Evolutionary conservation across 2,113 vertebrate species (phyloP).

Genomic region (Nestor notabilis): DNA sequence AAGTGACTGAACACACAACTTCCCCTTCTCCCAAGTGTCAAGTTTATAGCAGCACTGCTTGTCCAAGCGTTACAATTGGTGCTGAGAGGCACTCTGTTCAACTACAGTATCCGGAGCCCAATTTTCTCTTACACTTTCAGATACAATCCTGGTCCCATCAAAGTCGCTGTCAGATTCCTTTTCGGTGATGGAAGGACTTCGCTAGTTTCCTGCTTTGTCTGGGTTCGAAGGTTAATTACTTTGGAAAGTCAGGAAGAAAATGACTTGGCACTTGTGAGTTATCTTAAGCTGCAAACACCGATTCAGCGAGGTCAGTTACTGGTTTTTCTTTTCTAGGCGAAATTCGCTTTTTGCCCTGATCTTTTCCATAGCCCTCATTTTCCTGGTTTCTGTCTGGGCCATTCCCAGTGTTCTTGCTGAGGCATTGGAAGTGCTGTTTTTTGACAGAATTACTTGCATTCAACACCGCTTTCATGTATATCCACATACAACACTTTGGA

Average conservation of each 20-base stretch:
- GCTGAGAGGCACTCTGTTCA: background rate
- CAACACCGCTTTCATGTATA: background rate
- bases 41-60: background rate
- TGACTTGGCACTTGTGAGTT: background rate
- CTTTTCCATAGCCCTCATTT: background rate
- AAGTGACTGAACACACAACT: background rate
- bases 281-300: background rate
- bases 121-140: background rate
- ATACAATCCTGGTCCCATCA: background rate
- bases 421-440: background rate
- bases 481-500: rapidly evolving
- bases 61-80: background rate
- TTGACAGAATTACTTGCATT: background rate
- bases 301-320: background rate
- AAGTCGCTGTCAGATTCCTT: background rate
- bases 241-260: conserved; percentile 34
- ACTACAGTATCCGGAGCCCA: background rate
- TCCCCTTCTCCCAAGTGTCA: background rate
- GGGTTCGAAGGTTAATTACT: conserved; percentile 45
- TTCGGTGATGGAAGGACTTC: background rate
- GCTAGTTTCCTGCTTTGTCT: conserved; percentile 25
- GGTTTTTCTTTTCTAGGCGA: background rate
- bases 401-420: background rate
- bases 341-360: background rate
- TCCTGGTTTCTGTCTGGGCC: background rate